phyloP scores from a whole-genome alignment of 2,888 invertebrate genomes.

The Cepaea hortensis region DNA sequence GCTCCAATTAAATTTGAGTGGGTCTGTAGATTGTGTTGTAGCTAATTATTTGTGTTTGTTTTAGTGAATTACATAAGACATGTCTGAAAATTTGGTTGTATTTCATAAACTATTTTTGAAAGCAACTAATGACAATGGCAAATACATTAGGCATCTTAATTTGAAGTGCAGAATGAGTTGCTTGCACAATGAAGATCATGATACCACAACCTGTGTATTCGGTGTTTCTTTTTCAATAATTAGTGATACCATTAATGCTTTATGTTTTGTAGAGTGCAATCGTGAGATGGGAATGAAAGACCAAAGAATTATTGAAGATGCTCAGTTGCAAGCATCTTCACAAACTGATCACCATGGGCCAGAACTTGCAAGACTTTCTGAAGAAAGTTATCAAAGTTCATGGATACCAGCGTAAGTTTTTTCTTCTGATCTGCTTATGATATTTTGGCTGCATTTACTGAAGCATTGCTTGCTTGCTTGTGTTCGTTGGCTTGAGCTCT shows the following conservation, averaged over 20 bases:
- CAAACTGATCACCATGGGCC: slow-evolving; percentile 73
- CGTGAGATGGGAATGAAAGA: slow-evolving; percentile 83
- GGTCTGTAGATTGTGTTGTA: no score
- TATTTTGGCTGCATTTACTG: neutral
- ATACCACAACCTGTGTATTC: no score
- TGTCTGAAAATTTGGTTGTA: no score
- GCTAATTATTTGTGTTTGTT: no score
- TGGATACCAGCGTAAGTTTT: slow-evolving; percentile 52
- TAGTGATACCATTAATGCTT: neutral
- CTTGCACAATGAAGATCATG: no score
- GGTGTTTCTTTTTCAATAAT: neutral
- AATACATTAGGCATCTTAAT: no score
- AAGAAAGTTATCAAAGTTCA: slow-evolving; percentile 44
- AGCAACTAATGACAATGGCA: no score
- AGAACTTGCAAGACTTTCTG: slow-evolving; percentile 77
- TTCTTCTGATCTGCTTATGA: neutral
- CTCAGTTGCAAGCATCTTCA: slow-evolving; percentile 79
- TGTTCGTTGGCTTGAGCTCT: no score
- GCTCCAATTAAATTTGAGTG: no score
- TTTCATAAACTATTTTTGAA: no score
- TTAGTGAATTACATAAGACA: no score
- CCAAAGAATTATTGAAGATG: slow-evolving; percentile 79
- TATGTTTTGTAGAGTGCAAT: slow-evolving; percentile 57
- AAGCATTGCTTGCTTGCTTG: neutral
- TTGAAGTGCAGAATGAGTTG: no score